Percentiles rank a stretch among this genome's conserved stretches.
Conservation (phyloP, 2,888 invertebrate species). For the Plagiodera versicolora region DNA sequence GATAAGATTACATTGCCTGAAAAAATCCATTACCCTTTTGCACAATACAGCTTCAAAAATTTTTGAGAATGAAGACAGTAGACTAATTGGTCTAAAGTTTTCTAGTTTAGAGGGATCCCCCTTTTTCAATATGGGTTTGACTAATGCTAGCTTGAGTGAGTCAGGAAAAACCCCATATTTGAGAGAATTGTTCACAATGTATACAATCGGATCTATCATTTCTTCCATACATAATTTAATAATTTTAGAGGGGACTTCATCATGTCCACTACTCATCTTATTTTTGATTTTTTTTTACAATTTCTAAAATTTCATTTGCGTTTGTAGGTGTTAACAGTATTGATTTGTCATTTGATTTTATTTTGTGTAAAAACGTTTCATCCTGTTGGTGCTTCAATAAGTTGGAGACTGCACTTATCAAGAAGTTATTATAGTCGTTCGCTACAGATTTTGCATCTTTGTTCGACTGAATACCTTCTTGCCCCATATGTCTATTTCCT, state of each 20-base stretch:
- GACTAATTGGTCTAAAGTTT: background rate
- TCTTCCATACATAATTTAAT: background rate
- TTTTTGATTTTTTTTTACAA: background rate
- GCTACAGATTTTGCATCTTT: too few species aligned
- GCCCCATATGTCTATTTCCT: too few species aligned
- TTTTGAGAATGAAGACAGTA: background rate
- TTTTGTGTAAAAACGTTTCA: background rate
- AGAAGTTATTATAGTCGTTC: slow-evolving; percentile 8
- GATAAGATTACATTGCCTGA: background rate
- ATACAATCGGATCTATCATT: background rate
- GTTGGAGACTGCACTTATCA: background rate
- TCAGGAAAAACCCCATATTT: background rate
- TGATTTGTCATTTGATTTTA: background rate
- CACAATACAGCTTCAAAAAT: background rate
- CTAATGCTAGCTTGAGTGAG: background rate
- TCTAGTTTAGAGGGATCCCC: background rate
- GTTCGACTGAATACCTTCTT: too few species aligned
- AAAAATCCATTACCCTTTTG: background rate
- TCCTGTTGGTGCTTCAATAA: slow-evolving; percentile 7
- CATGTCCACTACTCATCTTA: background rate
- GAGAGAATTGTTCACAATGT: background rate
- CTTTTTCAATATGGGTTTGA: background rate
- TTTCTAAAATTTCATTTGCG: slow-evolving; percentile 3
- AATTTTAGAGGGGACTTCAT: background rate
- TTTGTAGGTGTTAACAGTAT: background rate